Evolutionary conservation across 2,888 invertebrate genomes (phyloP).

Genomic region (Netelia fuscicornis): DNA sequence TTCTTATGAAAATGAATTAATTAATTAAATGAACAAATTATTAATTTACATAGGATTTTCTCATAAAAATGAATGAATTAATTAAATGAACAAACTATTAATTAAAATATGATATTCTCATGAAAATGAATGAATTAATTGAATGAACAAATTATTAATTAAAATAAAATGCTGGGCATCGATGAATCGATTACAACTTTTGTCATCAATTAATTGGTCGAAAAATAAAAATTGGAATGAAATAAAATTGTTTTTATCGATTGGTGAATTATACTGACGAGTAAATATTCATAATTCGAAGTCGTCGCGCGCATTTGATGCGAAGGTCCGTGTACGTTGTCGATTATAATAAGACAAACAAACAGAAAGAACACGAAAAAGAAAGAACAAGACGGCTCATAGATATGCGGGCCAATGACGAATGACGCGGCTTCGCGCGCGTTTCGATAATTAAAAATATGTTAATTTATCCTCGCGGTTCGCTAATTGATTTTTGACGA

Average conservation of each 20-base stretch:
- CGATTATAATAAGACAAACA: background rate
- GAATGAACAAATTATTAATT: too few species aligned
- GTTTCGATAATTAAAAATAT: constrained; percentile 82
- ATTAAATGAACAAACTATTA: constrained; percentile 15
- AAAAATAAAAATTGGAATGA: background rate
- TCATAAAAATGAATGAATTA: background rate
- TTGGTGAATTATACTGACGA: background rate
- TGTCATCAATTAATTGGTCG: background rate
- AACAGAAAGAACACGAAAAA: background rate
- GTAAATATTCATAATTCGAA: background rate
- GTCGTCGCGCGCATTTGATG: background rate
- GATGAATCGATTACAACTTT: background rate
- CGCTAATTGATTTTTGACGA: constrained; percentile 83
- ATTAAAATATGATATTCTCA: background rate
- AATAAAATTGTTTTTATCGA: too few species aligned
- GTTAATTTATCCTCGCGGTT: constrained; percentile 79
- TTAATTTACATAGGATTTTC: too few species aligned
- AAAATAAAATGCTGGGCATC: background rate
- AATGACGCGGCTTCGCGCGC: constrained; percentile 67
- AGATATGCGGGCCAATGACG: constrained; percentile 55
- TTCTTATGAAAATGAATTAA: too few species aligned
- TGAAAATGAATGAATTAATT: too few species aligned
- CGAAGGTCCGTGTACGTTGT: background rate
- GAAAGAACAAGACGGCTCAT: background rate
- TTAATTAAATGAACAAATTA: too few species aligned